Percentiles rank a stretch among this genome's conserved stretches.
These are phyloP conservation scores for Marasmarcha lunaedactyla DNA, from an alignment of 2,888 invertebrate species.

Conservation along the genomic window DNA sequence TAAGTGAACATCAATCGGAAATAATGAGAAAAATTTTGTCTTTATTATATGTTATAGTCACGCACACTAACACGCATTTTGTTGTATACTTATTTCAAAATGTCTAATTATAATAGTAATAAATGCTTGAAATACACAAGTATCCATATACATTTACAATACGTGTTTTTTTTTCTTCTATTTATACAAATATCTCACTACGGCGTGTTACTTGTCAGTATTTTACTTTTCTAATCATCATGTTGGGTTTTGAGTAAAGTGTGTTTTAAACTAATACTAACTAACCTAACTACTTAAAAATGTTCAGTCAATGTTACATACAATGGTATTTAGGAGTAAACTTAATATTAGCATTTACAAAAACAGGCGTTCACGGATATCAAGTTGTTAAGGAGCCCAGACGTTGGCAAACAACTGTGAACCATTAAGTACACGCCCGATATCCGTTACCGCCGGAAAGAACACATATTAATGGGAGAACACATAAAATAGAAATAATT, in stretches of 20 bases:
- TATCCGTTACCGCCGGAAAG: conserved; percentile 25
- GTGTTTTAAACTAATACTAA: conserved; percentile 32
- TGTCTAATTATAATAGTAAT: conserved; percentile 42
- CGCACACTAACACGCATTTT: conserved; percentile 49
- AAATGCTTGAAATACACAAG: conserved; percentile 59
- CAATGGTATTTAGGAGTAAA: conserved; percentile 58
- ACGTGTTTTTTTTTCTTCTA: conserved; percentile 18
- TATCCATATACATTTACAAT: conserved; percentile 42
- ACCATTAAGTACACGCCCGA: conserved; percentile 28
- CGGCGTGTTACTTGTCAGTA: conserved; percentile 27
- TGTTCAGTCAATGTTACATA: conserved; percentile 69
- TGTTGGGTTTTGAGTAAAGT: conserved; percentile 18
- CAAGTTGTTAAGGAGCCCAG: conserved; percentile 1
- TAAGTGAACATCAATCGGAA: conserved; percentile 34
- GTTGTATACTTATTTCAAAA: conserved; percentile 35
- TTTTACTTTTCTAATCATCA: conserved; percentile 18
- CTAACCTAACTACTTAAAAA: conserved; percentile 62
- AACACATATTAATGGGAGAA: conserved; percentile 25
- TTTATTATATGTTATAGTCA: conserved; percentile 30
- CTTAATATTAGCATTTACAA: conserved; percentile 28
- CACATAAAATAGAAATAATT: conserved; percentile 25
- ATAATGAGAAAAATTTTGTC: conserved; percentile 16
- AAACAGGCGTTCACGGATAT: not conserved
- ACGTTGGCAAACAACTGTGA: conserved; percentile 17
- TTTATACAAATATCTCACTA: conserved; percentile 48